phyloP scores from a whole-genome alignment of 2,888 invertebrate species.

The Heliconius ethilla region DNA sequence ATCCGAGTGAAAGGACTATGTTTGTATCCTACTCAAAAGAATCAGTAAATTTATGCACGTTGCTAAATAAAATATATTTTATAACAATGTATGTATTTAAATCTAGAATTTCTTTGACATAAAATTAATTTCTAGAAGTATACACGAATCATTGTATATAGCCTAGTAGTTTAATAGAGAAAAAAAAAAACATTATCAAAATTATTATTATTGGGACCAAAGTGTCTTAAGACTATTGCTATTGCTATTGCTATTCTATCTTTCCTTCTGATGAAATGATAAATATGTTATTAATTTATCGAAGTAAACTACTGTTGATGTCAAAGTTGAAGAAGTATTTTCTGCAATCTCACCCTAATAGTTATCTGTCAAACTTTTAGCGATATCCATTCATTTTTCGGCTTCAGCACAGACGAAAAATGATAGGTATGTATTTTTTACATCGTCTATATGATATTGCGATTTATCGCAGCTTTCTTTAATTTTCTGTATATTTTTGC shows the following conservation, averaged over 20 bases:
- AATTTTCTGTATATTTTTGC: not conserved
- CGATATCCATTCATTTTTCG: constrained; percentile 13
- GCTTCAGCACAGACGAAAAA: not conserved
- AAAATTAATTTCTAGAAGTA: too few relatives aligned
- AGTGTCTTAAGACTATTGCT: too few relatives aligned
- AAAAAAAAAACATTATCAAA: not conserved
- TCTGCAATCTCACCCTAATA: constrained; percentile 12
- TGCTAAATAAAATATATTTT: not conserved
- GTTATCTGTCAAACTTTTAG: constrained; percentile 29
- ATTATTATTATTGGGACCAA: not conserved
- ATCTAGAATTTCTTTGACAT: not conserved
- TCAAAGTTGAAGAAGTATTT: constrained; percentile 3
- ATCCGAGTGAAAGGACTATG: constrained; percentile 71
- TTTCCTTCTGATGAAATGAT: not conserved
- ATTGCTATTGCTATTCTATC: too few relatives aligned
- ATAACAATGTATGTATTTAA: not conserved
- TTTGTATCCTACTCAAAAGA: constrained; percentile 56
- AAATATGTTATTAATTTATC: constrained; percentile 17
- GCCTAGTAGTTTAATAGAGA: not conserved
- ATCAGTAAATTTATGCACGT: constrained; percentile 39
- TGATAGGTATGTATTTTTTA: not conserved
- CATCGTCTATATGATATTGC: too few relatives aligned
- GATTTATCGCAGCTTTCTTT: not conserved
- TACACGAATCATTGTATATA: not conserved
- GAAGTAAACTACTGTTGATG: constrained; percentile 12